phyloP scores from a whole-genome alignment of 2,113 vertebrate genomes.

The Ctenodactylus gundi region DNA sequence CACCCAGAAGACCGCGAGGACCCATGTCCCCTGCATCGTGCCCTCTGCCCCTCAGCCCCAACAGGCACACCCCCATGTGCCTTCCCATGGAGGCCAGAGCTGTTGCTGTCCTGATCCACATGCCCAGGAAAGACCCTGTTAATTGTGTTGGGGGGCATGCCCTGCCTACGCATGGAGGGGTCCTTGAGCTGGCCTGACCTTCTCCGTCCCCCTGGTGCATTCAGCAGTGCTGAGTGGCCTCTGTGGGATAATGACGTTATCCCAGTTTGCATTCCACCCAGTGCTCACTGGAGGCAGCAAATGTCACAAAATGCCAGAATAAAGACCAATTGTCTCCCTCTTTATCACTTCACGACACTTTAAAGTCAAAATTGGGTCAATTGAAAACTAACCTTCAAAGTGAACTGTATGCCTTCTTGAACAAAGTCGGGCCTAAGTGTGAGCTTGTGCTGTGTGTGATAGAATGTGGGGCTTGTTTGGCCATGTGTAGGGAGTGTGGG shows the following conservation, averaged over 20 bases:
- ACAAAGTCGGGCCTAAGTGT: fast-evolving
- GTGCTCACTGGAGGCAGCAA: not conserved
- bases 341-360: not conserved
- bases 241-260: fast-evolving
- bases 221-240: fast-evolving
- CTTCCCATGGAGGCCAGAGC: fast-evolving
- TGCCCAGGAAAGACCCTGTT: fast-evolving
- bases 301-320: constrained; percentile 59
- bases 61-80: fast-evolving
- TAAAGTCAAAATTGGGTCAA: not conserved
- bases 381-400: not conserved
- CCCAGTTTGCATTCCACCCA: not conserved
- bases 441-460: fast-evolving
- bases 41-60: fast-evolving
- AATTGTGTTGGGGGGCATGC: fast-evolving
- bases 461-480: not conserved
- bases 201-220: not conserved
- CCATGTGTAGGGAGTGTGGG: not conserved
- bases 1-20: too few species aligned
- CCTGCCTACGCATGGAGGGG: fast-evolving
- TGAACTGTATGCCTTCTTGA: fast-evolving
- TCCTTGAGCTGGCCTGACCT: fast-evolving
- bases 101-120: fast-evolving
- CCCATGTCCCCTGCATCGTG: not conserved
- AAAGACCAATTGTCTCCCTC: constrained; percentile 30